These are phyloP conservation scores for Brachyhypopomus gauderio DNA, from an alignment of 2,113 vertebrate genomes.

Conservation along the genomic window DNA sequence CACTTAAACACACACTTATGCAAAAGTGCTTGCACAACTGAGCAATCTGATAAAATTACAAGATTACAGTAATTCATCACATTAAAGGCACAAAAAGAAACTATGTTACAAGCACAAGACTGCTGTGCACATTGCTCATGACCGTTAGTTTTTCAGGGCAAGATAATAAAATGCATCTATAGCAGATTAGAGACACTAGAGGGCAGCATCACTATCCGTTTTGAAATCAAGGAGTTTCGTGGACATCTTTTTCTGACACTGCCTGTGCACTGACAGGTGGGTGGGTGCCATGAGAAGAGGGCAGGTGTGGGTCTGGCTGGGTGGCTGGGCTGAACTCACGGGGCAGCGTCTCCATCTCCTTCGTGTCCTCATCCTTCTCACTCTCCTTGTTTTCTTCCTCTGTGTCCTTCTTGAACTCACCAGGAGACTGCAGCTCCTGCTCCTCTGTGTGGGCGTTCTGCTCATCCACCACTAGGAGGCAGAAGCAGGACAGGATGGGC, in stretches of 20 bases:
- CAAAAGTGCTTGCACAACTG: not conserved
- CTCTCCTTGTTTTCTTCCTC: conserved; percentile 87
- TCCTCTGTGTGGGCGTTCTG: conserved; percentile 86
- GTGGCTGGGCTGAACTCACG: conserved; percentile 69
- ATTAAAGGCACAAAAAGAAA: not conserved
- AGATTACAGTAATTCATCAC: not conserved
- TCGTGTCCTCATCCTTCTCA: conserved; percentile 89
- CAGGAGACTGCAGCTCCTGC: conserved; percentile 74
- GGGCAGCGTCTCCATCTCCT: conserved; percentile 78
- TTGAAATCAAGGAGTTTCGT: not conserved
- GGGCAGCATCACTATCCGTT: conserved; percentile 22
- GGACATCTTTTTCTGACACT: not conserved
- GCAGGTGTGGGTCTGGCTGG: not conserved
- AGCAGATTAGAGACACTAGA: conserved; percentile 6
- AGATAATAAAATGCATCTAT: not conserved
- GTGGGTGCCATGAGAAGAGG: not conserved
- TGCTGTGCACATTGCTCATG: not conserved
- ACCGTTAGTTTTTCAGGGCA: not conserved
- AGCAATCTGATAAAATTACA: not conserved
- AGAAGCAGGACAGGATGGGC: not conserved
- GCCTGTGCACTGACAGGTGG: not conserved
- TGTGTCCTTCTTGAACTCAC: conserved; percentile 82
- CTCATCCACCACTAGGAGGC: conserved; percentile 86
- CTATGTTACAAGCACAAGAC: not conserved
- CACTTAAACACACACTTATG: not conserved